Evolutionary conservation across 2,888 invertebrate species (phyloP).

Genomic region (Ochropacha duplaris): DNA sequence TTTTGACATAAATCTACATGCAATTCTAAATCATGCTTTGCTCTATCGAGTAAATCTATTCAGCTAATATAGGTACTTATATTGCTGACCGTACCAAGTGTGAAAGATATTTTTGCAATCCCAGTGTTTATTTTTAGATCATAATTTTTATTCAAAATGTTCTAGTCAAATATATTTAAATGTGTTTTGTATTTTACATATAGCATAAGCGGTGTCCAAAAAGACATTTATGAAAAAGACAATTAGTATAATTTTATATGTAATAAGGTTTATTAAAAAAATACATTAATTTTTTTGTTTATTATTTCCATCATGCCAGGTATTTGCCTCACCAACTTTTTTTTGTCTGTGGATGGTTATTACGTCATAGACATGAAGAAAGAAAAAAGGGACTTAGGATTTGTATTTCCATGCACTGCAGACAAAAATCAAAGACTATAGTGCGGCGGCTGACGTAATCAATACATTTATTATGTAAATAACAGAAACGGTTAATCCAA

Average conservation of each 20-base stretch:
- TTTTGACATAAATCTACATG: too few species aligned
- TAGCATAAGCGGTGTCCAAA: constrained; percentile 14
- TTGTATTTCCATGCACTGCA: background rate
- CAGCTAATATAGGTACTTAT: too few species aligned
- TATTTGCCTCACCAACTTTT: too few species aligned
- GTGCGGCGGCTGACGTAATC: too few species aligned
- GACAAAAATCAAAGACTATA: too few species aligned
- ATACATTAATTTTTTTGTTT: background rate
- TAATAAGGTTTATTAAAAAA: constrained; percentile 10
- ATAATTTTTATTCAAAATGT: constrained; percentile 9
- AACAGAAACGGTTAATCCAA: too few species aligned
- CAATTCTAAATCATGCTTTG: too few species aligned
- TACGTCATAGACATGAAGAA: too few species aligned
- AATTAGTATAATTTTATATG: constrained; percentile 22
- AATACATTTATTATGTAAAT: too few species aligned
- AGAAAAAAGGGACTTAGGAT: background rate
- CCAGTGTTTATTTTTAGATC: background rate
- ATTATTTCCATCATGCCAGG: background rate
- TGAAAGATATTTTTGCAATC: background rate
- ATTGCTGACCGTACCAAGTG: too few species aligned
- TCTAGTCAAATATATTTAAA: constrained; percentile 15
- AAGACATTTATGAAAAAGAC: constrained; percentile 34
- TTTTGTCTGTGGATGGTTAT: too few species aligned
- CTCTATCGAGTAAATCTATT: too few species aligned
- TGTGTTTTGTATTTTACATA: background rate